phyloP scores from a whole-genome alignment of 1,140 invertebrate species.

The Drosophila neocordata region DNA sequence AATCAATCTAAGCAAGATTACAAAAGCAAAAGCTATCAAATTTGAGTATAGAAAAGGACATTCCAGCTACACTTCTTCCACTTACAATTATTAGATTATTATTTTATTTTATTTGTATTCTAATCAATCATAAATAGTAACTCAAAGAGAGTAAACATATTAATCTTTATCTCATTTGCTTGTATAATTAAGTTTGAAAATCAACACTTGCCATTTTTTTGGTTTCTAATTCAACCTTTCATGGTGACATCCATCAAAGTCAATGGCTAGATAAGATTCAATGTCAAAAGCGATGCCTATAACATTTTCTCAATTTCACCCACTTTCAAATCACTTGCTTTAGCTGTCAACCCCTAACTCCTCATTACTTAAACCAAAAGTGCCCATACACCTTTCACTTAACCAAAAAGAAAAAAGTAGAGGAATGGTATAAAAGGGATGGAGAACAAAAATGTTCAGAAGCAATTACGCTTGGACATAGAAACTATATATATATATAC shows the following conservation, averaged over 20 bases:
- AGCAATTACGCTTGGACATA: conserved; percentile 64
- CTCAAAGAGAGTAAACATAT: neutral
- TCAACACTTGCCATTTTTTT: conserved; percentile 40
- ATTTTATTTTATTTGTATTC: neutral
- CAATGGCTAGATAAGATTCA: conserved; percentile 36
- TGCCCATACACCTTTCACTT: conserved; percentile 62
- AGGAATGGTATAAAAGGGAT: too few relatives aligned
- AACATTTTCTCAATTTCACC: conserved; percentile 8
- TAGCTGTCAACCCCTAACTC: conserved; percentile 33
- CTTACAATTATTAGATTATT: neutral
- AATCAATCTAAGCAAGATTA: too few relatives aligned
- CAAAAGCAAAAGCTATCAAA: too few relatives aligned
- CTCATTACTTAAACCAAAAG: conserved; percentile 20
- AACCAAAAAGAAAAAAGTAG: conserved; percentile 29
- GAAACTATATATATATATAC: neutral
- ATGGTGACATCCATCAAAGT: conserved; percentile 62
- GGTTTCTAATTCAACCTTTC: conserved; percentile 3
- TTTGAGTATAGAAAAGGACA: too few relatives aligned
- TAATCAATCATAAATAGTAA: neutral
- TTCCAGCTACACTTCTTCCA: too few relatives aligned
- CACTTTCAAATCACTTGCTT: conserved; percentile 15
- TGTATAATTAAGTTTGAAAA: conserved; percentile 45
- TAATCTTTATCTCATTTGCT: conserved; percentile 22
- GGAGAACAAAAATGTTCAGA: conserved; percentile 25
- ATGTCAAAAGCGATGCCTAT: too few relatives aligned